A percentile compares a stretch with the other conserved stretches of the same genome.
These are phyloP conservation scores for Charadrius vociferus DNA, from an alignment of 2,113 vertebrate genomes.

Conservation along the genomic window DNA sequence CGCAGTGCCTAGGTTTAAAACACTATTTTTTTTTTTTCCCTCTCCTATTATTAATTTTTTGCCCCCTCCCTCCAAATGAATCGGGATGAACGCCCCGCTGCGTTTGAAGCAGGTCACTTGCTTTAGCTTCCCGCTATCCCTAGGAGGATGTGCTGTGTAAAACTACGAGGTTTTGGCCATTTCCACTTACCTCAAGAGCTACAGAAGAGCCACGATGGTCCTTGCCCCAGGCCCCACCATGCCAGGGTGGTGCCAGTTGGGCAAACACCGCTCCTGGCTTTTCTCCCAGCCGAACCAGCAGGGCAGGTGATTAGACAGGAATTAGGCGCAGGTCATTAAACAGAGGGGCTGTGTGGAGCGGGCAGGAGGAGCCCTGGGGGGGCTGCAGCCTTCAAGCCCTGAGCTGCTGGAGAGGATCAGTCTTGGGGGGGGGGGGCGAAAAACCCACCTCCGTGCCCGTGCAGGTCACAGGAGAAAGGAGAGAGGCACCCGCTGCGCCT, in stretches of 20 bases:
- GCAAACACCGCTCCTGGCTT: not conserved
- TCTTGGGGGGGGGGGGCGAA: no score
- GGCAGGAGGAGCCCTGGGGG: not conserved
- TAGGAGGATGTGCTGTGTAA: not conserved
- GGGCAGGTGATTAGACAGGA: not conserved
- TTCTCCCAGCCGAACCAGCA: not conserved
- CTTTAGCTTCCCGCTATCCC: fast-evolving
- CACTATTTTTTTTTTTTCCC: fast-evolving
- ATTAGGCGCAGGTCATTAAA: not conserved
- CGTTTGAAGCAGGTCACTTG: fast-evolving
- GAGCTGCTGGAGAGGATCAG: not conserved
- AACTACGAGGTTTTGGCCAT: fast-evolving
- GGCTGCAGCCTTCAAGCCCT: not conserved
- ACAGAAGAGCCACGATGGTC: fast-evolving
- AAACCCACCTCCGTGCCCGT: fast-evolving
- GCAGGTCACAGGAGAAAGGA: not conserved
- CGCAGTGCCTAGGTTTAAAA: not conserved
- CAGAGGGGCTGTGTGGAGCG: not conserved
- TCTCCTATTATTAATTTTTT: no score
- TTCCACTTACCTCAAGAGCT: not conserved
- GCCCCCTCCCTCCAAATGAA: fast-evolving
- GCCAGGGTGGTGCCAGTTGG: not conserved
- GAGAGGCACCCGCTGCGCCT: not conserved
- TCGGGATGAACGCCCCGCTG: fast-evolving
- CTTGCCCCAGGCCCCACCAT: not conserved